Evolutionary conservation across 1,140 invertebrate species (phyloP), one percentile per base, ranked within the genome.

Genomic region (Theocolax elegans): DNA sequence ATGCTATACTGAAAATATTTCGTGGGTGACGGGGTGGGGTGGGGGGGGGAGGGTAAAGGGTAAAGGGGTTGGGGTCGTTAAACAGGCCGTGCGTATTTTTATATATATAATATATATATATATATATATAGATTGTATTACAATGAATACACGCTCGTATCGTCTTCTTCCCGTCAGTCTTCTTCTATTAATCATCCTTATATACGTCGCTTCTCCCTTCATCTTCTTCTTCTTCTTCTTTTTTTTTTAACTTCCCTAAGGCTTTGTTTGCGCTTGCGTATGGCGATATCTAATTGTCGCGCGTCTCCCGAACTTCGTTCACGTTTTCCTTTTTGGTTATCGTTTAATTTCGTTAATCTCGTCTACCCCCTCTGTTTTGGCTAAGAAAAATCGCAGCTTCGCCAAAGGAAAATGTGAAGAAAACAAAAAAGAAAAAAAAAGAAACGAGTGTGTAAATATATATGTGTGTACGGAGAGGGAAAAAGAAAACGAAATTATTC

Each of bases 1-100:
- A 35, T 27, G 53, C 42, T 48, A 59, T 67, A 67, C 53, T 40
- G 59, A 67, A 67, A 59, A 67, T 67, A 67, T 58, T 19, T 58
- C 19, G 38, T 4, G 31, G 48, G 48, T 15, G 25, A 44, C 51
- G 17, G n/a, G n/a, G n/a, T n/a, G n/a, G n/a, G n/a, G n/a, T n/a
- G n/a, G n/a, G n/a, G n/a, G n/a, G n/a, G n/a, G n/a, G n/a, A n/a
- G n/a, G n/a, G n/a, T n/a, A n/a, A n/a, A n/a, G n/a, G n/a, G n/a
- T n/a, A n/a, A n/a, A n/a, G n/a, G n/a, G n/a, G n/a, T n/a, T n/a
- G n/a, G 44, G 25, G 54, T 40, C 63, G 54, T 35, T 72, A 60
- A 38, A 60, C 40, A 60, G 58, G 58, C 38, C 58, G 58, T 44
- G 58, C 58, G 42, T n/a, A n/a, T n/a, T n/a, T n/a, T n/a, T n/a